A percentile compares a stretch with the other conserved stretches of the same genome.
phyloP scores from a whole-genome alignment of 2,113 vertebrate species.

The Girardinichthys multiradiatus region DNA sequence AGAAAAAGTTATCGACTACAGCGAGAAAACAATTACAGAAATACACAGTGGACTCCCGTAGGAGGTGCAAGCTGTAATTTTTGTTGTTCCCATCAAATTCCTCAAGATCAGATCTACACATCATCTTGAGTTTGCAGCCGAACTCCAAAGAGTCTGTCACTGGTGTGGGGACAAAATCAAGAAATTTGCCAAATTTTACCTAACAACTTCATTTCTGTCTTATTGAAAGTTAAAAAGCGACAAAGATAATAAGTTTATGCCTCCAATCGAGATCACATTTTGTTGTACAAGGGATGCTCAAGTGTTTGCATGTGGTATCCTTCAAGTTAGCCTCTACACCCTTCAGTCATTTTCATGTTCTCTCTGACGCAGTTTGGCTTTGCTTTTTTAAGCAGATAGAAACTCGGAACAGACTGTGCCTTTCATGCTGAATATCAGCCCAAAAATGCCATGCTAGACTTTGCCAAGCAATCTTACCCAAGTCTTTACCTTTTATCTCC shows the following conservation, averaged over 20 bases:
- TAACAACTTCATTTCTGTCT: too few species aligned
- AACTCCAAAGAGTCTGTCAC: too few species aligned
- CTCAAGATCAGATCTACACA: not conserved
- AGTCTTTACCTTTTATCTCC: constrained; percentile 37
- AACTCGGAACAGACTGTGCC: constrained; percentile 50
- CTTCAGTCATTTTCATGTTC: constrained; percentile 8
- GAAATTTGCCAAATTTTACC: not conserved
- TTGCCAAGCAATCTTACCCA: constrained; percentile 48
- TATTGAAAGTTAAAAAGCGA: too few species aligned
- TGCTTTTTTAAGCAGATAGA: constrained; percentile 3
- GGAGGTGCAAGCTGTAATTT: not conserved
- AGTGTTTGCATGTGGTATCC: too few species aligned
- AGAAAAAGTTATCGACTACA: not conserved
- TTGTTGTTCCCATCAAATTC: not conserved
- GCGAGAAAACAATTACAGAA: not conserved
- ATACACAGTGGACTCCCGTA: not conserved
- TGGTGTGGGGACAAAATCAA: not conserved
- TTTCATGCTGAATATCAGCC: constrained; percentile 28
- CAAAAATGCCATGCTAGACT: constrained; percentile 20
- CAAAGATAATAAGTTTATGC: too few species aligned
- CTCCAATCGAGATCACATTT: too few species aligned
- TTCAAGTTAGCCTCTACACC: too few species aligned
- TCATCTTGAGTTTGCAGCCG: not conserved
- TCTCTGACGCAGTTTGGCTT: constrained; percentile 7
- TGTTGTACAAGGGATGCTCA: too few species aligned